Evolutionary conservation across 2,888 invertebrate genomes (phyloP), one percentile per base, ranked within the genome.

Genomic region (Cosmia pyralina): DNA sequence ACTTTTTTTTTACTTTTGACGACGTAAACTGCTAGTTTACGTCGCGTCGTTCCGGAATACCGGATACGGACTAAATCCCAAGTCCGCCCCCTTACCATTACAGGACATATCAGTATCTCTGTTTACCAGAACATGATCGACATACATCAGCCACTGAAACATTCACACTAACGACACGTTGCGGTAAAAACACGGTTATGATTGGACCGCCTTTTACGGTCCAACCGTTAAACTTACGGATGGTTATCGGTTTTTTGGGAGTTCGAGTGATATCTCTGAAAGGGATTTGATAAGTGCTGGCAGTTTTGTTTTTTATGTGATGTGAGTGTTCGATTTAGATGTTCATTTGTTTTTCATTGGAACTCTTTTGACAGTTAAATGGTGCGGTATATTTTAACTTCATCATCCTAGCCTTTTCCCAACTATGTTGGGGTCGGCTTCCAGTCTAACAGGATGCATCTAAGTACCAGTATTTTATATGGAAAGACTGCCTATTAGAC

Each of bases 51-150:
- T 13, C n/a, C 52, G n/a, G n/a, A 52, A 5, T 22, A 11, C n/a
- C 52, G 2, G 19, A 19, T 19, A 28, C 19, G 50, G 8, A 64
- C n/a, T 52, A n/a, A 46, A 4, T 48, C 52, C 76, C 77, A 74
- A 89, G 77, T 91, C 82, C 90, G 71, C 17, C 85, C 89, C 92
- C 89, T 55, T 13, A 13, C 53, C 50, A 72, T 79, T 82, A 84
- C 84, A 88, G 90, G 92, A 93, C 93, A 93, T 91, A 88, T 88
- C 89, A 88, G 90, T 91, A 90, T 90, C 81, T 87, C 46, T 67
- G 84, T 77, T 77, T 76, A 84, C 87, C 85, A 79, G 87, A 90
- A 87, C 87, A 79, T 73, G 81, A 77, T 78, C 75, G 72, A 73
- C 80, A 79, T 88, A 86, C 75, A 87, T 88, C 87, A 87, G 75